Evolutionary conservation across 2,797 vertebrate species (phyloP), one percentile per base, ranked within the genome.

Genomic region (Parauchenoglanis punctatus): DNA sequence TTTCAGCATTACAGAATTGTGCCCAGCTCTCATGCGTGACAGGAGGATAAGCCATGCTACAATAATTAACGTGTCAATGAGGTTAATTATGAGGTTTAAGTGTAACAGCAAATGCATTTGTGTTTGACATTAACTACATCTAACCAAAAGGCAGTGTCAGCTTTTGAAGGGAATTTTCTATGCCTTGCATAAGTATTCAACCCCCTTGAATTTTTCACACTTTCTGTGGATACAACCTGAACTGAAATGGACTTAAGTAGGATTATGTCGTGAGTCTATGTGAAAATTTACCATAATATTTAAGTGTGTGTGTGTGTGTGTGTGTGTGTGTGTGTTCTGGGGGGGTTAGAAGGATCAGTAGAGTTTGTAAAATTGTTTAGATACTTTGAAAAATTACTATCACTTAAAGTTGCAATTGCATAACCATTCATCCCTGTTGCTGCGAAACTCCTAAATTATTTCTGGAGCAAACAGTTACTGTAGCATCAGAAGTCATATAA

Each of bases 41-140:
- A 46, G 23, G 49, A 82, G 8, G 80, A 82, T 18, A 82, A 46
- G 80, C 80, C 59, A 49, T 63, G 80, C 80, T 63, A 65, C 13
- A 28, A 49, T 82, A 82, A 82, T 81, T 81, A 65, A 18, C 23
- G 40, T n/a, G 40, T 44, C 80, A 81, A n/a, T 63, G 80, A 63
- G 80, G 58, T 81, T 81, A 81, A 81, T 81, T 63, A 81, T 81
- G 56, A 81, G 80, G 80, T 81, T 63, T 44, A 6, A n/a, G 58
- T n/a, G 35, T 63, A 81, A n/a, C 23, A 81, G 58, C 23, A 25
- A 81, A 61, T n/a, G 23, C 7, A 12, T 46, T 63, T 8, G 40
- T 44, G 58, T 81, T 81, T 46, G 12, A 63, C 35, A 46, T 5
- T 8, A 63, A 81, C 23, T 8, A 63, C 80, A 63, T 46, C 6